A percentile compares a stretch with the other conserved stretches of the same genome.
Conservation (phyloP, 2,797 vertebrate genomes). For the Sphenopsis melanotis region DNA sequence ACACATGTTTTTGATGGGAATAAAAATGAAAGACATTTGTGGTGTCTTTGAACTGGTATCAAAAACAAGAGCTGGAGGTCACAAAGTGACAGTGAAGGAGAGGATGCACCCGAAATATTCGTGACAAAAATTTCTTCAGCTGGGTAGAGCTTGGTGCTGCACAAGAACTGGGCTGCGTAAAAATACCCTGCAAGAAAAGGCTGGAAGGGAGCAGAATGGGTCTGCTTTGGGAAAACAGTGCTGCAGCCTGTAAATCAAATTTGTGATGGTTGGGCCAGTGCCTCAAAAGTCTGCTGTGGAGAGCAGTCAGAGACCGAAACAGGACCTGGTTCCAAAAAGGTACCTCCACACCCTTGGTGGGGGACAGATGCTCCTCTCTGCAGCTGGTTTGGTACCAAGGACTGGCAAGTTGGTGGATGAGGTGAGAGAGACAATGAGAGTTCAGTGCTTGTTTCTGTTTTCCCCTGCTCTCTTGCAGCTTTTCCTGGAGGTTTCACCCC, state of each 20-base stretch:
- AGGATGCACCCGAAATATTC: background rate
- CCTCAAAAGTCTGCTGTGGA: background rate
- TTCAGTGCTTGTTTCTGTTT: background rate
- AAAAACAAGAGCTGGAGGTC: conserved; percentile 52
- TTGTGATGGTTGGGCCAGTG: background rate
- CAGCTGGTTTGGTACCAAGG: background rate
- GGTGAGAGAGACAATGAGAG: background rate
- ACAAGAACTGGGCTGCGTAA: background rate
- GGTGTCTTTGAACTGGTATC: conserved; percentile 59
- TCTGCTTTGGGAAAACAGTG: background rate
- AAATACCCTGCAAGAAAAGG: background rate
- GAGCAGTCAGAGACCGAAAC: background rate
- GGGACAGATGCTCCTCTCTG: background rate
- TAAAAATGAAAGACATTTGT: conserved; percentile 64
- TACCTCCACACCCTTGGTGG: background rate
- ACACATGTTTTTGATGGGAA: conserved; percentile 45
- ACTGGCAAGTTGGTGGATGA: background rate
- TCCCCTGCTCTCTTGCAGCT: background rate
- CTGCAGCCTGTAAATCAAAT: background rate
- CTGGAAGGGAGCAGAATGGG: background rate
- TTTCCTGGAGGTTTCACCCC: background rate
- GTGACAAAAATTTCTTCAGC: conserved; percentile 17
- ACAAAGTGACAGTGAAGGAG: conserved; percentile 36
- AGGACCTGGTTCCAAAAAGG: background rate
- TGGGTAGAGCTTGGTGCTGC: background rate